Conservation (phyloP, 2,113 vertebrate species). For the Pipa parva region DNA sequence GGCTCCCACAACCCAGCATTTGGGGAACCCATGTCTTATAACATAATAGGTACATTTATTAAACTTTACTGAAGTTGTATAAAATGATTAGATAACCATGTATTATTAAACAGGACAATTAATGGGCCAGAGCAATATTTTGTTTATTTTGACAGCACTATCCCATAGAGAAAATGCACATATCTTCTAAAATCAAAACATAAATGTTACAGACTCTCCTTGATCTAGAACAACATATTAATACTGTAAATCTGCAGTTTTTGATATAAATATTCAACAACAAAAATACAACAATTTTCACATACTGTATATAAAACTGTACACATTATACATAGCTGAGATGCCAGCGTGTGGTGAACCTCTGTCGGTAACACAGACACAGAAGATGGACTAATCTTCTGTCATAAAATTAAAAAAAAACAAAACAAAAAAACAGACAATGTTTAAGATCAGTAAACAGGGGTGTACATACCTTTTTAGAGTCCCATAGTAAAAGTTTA, state of each 20-base stretch:
- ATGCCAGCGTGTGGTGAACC: neutral
- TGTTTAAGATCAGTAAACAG: no score
- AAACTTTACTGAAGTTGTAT: no score
- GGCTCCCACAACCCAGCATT: no score
- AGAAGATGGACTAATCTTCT: slow-evolving; percentile 1
- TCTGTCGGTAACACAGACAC: slow-evolving; percentile 3
- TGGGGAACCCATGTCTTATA: no score
- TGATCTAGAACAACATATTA: neutral
- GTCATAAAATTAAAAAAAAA: neutral
- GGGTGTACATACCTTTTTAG: no score
- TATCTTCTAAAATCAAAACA: neutral
- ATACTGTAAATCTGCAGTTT: neutral
- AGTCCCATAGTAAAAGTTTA: no score
- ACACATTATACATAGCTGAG: slow-evolving; percentile 19
- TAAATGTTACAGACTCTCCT: neutral
- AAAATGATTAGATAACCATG: no score
- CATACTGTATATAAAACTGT: slow-evolving; percentile 15
- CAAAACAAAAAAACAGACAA: neutral
- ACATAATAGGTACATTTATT: no score
- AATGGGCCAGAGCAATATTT: no score
- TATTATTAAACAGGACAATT: no score
- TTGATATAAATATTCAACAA: slow-evolving; percentile 24
- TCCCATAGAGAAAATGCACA: neutral
- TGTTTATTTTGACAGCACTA: no score
- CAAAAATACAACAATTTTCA: slow-evolving; percentile 1